Evolutionary conservation across 2,113 vertebrate genomes (phyloP).

Genomic region (Ginglymostoma cirratum): DNA sequence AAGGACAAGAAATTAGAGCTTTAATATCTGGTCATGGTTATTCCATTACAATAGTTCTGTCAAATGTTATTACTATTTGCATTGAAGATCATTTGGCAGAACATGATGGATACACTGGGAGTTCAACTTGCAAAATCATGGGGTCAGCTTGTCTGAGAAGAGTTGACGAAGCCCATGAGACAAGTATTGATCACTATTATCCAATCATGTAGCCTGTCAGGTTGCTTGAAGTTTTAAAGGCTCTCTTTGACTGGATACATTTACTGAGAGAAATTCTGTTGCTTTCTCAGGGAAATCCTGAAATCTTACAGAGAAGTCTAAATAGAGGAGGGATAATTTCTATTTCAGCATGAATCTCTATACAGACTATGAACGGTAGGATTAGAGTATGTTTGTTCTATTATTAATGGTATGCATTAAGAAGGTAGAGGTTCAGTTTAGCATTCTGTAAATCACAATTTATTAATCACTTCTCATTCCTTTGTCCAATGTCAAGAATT

Average conservation of each 20-base stretch:
- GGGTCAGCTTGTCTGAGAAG: no score
- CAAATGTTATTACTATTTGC: background rate
- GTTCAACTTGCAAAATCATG: background rate
- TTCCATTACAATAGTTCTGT: background rate
- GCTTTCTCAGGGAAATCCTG: background rate
- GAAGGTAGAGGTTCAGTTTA: background rate
- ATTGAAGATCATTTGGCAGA: background rate
- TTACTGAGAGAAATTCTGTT: background rate
- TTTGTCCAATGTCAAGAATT: background rate
- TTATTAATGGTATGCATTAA: background rate
- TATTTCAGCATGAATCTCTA: background rate
- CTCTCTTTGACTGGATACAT: background rate
- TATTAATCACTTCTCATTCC: background rate
- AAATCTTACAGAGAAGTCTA: background rate
- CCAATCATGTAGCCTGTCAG: background rate
- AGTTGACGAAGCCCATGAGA: background rate
- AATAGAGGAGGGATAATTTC: background rate
- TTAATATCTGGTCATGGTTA: background rate
- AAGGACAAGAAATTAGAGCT: background rate
- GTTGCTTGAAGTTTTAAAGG: background rate
- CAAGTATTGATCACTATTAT: background rate
- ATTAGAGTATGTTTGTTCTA: background rate
- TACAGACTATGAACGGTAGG: background rate
- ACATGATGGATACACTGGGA: background rate
- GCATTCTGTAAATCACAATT: background rate